Evolutionary conservation across 2,113 vertebrate genomes (phyloP).

Genomic region (Columbina picui): DNA sequence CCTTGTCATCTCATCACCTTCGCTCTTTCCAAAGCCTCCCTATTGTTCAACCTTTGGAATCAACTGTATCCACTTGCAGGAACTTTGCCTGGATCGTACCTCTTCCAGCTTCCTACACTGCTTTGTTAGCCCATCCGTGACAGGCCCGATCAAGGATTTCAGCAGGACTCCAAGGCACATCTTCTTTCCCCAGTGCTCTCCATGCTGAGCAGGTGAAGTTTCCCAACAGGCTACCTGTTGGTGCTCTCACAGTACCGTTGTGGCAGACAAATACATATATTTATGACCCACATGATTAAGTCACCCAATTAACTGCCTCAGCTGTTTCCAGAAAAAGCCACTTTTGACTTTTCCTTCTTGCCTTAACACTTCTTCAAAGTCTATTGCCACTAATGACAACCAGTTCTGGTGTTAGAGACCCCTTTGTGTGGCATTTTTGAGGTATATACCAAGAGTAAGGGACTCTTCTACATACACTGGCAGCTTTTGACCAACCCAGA

Average conservation of each 20-base stretch:
- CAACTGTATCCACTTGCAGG: not conserved
- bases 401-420: not conserved
- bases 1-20: not conserved
- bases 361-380: not conserved
- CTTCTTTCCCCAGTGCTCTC: not conserved
- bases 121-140: accelerated
- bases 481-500: not conserved
- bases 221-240: not conserved
- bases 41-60: not conserved
- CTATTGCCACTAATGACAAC: not conserved
- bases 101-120: not conserved
- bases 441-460: not conserved
- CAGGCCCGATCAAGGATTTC: not conserved
- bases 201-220: not conserved
- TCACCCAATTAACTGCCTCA: not conserved
- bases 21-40: not conserved
- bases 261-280: accelerated
- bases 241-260: not conserved
- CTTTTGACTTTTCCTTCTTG: not conserved
- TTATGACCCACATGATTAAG: not conserved
- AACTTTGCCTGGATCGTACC: not conserved
- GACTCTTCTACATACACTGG: not conserved
- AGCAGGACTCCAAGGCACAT: not conserved
- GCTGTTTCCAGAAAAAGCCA: not conserved
- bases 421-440: not conserved